These are phyloP conservation scores for Lamellibrachia luymesi DNA, from an alignment of 1,140 invertebrate genomes.

Conservation along the genomic window DNA sequence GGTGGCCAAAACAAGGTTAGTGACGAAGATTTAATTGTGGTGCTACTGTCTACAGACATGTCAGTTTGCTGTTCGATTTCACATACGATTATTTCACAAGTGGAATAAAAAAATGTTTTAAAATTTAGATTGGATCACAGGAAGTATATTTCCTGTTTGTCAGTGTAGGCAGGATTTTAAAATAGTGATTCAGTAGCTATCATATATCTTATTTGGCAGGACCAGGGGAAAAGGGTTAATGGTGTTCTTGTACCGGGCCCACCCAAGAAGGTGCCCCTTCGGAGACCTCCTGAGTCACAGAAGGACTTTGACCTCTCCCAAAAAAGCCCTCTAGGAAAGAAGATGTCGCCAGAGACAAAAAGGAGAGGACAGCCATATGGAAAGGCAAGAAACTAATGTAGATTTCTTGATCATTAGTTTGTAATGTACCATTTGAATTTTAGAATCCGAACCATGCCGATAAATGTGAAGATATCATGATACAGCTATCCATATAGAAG, in stretches of 20 bases:
- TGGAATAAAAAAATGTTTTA: neutral
- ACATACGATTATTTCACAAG: neutral
- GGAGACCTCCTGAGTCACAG: neutral
- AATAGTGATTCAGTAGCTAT: neutral
- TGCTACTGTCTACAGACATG: neutral
- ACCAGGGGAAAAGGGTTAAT: neutral
- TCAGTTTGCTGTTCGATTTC: neutral
- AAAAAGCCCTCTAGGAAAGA: neutral
- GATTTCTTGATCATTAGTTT: neutral
- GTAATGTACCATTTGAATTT: neutral
- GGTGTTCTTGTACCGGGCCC: neutral
- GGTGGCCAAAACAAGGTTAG: constrained; percentile 3
- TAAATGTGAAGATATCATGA: neutral
- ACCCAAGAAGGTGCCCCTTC: neutral
- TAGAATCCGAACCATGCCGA: neutral
- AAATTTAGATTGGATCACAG: neutral
- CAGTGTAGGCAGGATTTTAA: neutral
- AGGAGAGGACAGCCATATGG: neutral
- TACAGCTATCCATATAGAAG: neutral
- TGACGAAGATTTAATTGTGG: neutral
- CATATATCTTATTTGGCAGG: neutral
- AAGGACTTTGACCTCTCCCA: neutral
- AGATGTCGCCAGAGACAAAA: neutral
- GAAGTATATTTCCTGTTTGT: neutral
- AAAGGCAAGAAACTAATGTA: neutral